Evolutionary conservation across 92 coral and sea anemone species (phyloP).

Genomic region (Virgularia gustaviana): DNA sequence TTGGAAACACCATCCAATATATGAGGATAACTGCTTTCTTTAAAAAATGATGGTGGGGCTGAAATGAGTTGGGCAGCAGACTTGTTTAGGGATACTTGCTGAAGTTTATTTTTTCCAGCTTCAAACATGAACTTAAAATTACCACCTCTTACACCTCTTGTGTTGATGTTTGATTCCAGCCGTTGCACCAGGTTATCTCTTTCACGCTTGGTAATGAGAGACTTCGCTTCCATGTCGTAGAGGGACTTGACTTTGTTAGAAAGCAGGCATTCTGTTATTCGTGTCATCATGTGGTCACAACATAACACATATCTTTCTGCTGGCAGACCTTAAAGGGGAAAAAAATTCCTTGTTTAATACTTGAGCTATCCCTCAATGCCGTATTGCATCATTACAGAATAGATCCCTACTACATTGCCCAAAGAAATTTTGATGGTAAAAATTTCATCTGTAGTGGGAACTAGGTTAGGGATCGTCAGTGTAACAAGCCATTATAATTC

Average conservation of each 20-base stretch:
- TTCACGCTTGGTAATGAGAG: neutral
- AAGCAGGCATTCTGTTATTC: neutral
- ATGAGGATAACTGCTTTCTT: conserved; percentile 7
- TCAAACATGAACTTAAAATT: neutral
- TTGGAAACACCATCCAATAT: conserved; percentile 48
- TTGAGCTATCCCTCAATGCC: too few species aligned
- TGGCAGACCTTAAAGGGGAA: conserved; percentile 3
- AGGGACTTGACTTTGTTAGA: neutral
- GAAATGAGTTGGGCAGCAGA: conserved; percentile 50
- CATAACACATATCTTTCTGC: conserved; percentile 1
- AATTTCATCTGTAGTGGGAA: too few species aligned
- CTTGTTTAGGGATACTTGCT: neutral
- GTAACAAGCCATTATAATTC: too few species aligned
- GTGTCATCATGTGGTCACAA: conserved; percentile 9
- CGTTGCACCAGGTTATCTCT: neutral
- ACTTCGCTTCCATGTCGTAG: conserved; percentile 4
- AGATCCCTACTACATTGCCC: too few species aligned
- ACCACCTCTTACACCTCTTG: too few species aligned
- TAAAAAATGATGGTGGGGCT: conserved; percentile 45
- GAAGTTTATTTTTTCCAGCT: neutral
- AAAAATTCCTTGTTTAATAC: too few species aligned
- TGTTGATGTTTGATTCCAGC: neutral
- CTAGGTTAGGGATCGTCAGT: too few species aligned
- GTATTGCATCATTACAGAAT: too few species aligned
- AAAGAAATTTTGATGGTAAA: too few species aligned